Evolutionary conservation across 2,888 invertebrate species (phyloP), one percentile per base, ranked within the genome.

Genomic region (Cataglyphis cursor): DNA sequence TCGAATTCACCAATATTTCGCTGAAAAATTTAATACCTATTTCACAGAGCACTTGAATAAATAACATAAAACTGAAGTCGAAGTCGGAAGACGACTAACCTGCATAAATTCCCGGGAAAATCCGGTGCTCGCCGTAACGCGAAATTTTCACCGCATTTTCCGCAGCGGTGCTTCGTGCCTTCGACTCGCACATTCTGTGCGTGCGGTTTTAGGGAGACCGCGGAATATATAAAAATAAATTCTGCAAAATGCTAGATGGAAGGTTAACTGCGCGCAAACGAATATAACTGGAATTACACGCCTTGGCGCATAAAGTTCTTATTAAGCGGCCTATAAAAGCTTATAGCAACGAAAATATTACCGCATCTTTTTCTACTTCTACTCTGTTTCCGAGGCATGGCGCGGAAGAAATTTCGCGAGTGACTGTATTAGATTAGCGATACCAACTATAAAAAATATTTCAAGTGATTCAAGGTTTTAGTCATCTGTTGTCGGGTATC

Each of bases 401-500:
- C 66, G 28, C 41, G 41, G 18, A 66, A 6, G 54, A 66, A 82
- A 87, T 74, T 85, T 66, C 61, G 38, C 21, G 38, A 64, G 76
- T 44, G 48, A 80, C 66, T 83, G 80, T 87, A 87, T 88, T 85
- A 85, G 80, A 31, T 28, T 24, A 15, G 41, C 82, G 80, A 80
- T 85, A 65, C 54, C 35, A 21, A 59, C 73, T 85, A 83, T 87
- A 85, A 51, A 65, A 84, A 85, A 54, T 41, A 66, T 85, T 83
- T 82, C 72, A 81, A 57, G 65, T 81, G 82, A 87, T 84, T 90
- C 85, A 31, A 64, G 64, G 72, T 61, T 82, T 84, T 66, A 82
- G 70, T 35, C 81, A 74, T 57, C 82, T 66, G 88, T 89, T 89
- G 89, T 90, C 83, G 83, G 65, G 61, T 54, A 65, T 66, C 78